These are phyloP conservation scores for Phaetusa simplex DNA, from an alignment of 2,113 vertebrate species.

Conservation along the genomic window DNA sequence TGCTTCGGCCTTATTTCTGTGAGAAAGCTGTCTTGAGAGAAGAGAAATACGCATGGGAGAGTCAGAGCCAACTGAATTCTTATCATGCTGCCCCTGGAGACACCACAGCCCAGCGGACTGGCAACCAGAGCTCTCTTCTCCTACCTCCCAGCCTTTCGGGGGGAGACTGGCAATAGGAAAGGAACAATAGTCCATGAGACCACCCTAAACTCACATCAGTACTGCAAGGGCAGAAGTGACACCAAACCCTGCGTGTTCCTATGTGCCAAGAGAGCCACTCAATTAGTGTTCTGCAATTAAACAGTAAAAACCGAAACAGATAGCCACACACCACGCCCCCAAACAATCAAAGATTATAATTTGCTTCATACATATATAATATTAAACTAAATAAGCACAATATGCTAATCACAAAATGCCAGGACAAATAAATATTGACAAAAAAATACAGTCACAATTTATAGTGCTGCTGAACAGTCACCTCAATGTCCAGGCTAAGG, in stretches of 20 bases:
- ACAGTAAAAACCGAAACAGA: background rate
- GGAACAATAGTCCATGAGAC: background rate
- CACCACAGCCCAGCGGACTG: background rate
- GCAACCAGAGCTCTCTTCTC: background rate
- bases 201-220: background rate
- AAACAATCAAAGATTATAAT: background rate
- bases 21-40: background rate
- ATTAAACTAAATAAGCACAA: background rate
- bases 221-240: background rate
- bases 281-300: background rate
- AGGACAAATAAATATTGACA: background rate
- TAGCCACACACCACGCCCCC: background rate
- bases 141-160: background rate
- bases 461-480: background rate
- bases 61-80: conserved; percentile 5
- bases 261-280: background rate
- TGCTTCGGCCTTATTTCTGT: background rate
- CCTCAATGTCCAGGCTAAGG: background rate
- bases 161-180: background rate
- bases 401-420: background rate
- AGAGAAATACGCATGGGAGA: background rate
- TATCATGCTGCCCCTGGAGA: background rate
- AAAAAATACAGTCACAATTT: background rate
- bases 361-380: background rate
- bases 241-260: background rate